phyloP scores from a whole-genome alignment of 2,113 vertebrate species.

The Hippocampus barbouri region DNA sequence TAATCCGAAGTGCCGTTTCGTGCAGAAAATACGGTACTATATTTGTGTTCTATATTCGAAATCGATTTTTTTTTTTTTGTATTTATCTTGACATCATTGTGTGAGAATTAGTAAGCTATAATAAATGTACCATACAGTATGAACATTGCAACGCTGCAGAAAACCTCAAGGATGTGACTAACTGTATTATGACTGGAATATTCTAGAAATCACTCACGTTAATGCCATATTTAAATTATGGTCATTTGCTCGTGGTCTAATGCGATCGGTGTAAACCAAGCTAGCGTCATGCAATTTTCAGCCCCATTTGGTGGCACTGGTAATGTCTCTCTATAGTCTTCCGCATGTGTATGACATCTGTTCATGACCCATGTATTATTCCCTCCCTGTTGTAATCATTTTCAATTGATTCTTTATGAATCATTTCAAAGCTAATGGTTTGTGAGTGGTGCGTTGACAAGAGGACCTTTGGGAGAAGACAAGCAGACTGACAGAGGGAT shows the following conservation, averaged over 20 bases:
- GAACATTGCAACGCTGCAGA: no score
- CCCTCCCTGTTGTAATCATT: conserved; percentile 65
- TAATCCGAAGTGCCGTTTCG: no score
- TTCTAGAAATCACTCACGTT: background rate
- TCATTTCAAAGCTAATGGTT: conserved; percentile 86
- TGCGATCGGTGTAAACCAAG: background rate
- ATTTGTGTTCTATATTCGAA: no score
- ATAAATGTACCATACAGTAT: no score
- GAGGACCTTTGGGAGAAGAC: conserved; percentile 83
- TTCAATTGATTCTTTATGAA: conserved; percentile 82
- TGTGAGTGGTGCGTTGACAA: conserved; percentile 73
- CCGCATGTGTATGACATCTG: conserved; percentile 54
- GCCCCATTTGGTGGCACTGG: conserved; percentile 43
- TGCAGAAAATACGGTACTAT: no score
- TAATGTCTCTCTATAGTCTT: conserved; percentile 53
- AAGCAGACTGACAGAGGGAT: conserved; percentile 80
- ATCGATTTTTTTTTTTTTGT: no score
- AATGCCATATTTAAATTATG: conserved; percentile 1
- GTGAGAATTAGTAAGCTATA: no score
- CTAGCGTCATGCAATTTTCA: conserved; percentile 33
- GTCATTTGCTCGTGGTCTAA: background rate
- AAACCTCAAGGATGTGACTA: no score
- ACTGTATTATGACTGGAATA: background rate
- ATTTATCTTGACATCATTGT: no score
- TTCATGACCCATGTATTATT: conserved; percentile 49